Conservation (phyloP, 2,113 vertebrate species). For the Erythrolamprus reginae region DNA sequence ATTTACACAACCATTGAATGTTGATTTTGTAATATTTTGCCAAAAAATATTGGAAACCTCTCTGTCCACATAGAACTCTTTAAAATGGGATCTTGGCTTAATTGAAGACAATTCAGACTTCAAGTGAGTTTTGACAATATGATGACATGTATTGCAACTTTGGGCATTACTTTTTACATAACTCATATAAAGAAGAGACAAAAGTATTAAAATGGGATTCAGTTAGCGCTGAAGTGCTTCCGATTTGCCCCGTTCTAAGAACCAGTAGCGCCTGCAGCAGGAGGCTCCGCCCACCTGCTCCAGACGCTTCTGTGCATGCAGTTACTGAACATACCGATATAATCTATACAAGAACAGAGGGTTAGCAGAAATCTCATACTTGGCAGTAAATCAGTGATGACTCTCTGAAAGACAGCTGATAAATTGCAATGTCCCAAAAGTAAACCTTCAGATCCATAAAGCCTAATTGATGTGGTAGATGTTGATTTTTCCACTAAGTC, state of each 20-base stretch:
- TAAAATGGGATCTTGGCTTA: not conserved
- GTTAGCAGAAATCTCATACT: not conserved
- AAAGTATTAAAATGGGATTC: not conserved
- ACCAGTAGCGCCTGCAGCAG: too few species aligned
- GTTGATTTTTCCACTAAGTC: not conserved
- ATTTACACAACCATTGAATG: not conserved
- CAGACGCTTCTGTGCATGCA: too few species aligned
- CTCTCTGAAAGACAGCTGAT: not conserved
- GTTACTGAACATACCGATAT: too few species aligned
- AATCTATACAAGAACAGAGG: too few species aligned
- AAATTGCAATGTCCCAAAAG: not conserved
- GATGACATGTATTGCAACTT: not conserved
- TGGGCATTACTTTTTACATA: not conserved
- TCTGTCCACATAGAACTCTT: not conserved
- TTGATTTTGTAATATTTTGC: not conserved
- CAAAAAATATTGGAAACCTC: not conserved
- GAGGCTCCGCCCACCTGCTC: too few species aligned
- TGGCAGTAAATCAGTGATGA: not conserved
- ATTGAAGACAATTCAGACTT: not conserved
- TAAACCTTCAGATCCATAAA: not conserved
- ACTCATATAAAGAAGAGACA: not conserved
- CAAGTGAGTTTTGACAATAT: not conserved
- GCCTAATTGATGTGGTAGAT: not conserved
- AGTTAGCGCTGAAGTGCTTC: too few species aligned
- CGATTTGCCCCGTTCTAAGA: too few species aligned